A percentile compares a stretch with the other conserved stretches of the same genome.
Conservation (phyloP, 2,113 vertebrate genomes). For the Takifugu bimaculatus region DNA sequence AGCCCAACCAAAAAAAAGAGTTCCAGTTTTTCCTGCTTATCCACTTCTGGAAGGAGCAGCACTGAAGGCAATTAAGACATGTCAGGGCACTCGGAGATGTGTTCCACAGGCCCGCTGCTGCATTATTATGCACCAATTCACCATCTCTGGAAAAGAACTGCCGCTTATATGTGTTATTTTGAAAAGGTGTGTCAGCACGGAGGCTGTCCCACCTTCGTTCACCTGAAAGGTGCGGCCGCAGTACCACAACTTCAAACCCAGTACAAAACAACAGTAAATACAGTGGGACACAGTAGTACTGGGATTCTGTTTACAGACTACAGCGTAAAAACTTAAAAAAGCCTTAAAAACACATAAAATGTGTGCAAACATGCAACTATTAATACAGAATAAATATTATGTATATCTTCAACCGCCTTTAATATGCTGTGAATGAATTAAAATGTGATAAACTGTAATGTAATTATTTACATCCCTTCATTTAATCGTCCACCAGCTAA, state of each 20-base stretch:
- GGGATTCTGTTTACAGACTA: too few relatives aligned
- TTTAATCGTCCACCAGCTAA: neutral
- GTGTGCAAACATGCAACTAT: too few relatives aligned
- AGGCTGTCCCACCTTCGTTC: neutral
- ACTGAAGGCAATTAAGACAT: neutral
- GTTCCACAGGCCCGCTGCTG: too few relatives aligned
- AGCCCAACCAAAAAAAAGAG: neutral
- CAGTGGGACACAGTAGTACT: too few relatives aligned
- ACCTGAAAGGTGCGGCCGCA: neutral
- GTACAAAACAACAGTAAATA: neutral
- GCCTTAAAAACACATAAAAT: neutral
- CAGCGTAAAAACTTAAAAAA: neutral
- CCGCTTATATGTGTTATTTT: too few relatives aligned
- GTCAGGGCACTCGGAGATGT: too few relatives aligned
- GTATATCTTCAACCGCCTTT: neutral
- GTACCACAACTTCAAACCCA: neutral
- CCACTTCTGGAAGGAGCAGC: neutral
- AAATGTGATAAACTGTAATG: neutral
- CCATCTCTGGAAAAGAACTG: too few relatives aligned
- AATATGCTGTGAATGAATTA: neutral
- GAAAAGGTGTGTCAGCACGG: neutral
- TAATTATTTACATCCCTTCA: neutral
- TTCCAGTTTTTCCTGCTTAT: slow-evolving; percentile 13
- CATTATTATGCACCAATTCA: too few relatives aligned
- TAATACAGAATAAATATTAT: too few relatives aligned